Conservation (phyloP, 1,140 invertebrate genomes). For the Phenacoccus solenopsis region DNA sequence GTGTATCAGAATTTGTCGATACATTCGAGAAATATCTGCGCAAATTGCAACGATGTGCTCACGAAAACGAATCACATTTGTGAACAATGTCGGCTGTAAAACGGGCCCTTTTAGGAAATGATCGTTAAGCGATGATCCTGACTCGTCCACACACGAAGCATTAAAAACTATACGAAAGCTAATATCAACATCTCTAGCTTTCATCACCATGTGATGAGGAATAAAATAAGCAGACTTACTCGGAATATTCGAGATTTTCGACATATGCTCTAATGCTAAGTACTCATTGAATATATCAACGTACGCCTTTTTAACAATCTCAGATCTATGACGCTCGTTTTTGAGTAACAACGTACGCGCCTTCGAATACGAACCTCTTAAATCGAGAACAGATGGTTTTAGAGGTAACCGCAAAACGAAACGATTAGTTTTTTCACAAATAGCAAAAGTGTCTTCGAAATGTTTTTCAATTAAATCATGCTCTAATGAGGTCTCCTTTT, state of each 20-base stretch:
- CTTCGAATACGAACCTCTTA: background rate
- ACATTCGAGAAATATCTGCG: conserved; percentile 35
- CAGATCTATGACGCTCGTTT: background rate
- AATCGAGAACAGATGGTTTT: background rate
- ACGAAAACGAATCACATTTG: conserved; percentile 30
- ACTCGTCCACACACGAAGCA: conserved; percentile 26
- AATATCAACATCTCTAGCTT: conserved; percentile 12
- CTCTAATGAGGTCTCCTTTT: background rate
- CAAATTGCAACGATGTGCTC: conserved; percentile 27
- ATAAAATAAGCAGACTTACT: background rate
- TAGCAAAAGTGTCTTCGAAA: background rate
- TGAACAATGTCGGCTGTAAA: conserved; percentile 29
- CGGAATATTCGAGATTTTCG: background rate
- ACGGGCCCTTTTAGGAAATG: conserved; percentile 24
- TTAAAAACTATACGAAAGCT: conserved; percentile 33
- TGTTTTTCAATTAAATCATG: background rate
- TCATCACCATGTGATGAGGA: conserved; percentile 23
- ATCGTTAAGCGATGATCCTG: conserved; percentile 31
- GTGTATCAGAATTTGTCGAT: conserved; percentile 30
- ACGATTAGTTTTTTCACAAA: background rate
- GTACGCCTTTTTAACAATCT: background rate
- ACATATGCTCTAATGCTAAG: background rate
- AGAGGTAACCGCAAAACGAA: background rate
- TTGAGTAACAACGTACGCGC: background rate
- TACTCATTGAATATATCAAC: background rate